Evolutionary conservation across 2,113 vertebrate genomes (phyloP).

Genomic region (Aldabrachelys gigantea): DNA sequence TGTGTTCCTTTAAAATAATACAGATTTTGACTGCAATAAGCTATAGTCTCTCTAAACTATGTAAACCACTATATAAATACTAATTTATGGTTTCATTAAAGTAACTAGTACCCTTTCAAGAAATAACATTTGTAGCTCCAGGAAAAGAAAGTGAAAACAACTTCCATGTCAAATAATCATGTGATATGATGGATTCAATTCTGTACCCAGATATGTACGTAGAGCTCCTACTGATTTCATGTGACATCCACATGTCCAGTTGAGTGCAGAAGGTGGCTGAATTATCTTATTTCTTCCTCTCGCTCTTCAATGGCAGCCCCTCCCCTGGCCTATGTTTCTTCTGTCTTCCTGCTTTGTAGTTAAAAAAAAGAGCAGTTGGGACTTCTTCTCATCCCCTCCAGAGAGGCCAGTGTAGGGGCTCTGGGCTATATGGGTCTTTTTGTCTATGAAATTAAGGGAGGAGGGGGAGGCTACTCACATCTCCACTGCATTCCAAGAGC

Average conservation of each 20-base stretch:
- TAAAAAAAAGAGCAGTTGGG: background rate
- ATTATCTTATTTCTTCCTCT: background rate
- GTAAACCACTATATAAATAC: background rate
- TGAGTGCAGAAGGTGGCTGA: background rate
- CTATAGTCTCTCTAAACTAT: background rate
- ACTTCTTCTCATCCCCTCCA: background rate
- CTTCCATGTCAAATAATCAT: background rate
- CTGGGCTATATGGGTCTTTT: background rate
- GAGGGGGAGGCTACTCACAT: background rate
- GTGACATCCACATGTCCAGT: background rate
- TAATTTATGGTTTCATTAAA: background rate
- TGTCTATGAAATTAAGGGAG: background rate
- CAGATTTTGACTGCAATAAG: background rate
- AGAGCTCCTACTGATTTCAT: background rate
- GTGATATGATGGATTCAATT: background rate
- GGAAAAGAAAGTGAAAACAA: background rate
- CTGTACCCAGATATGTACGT: background rate
- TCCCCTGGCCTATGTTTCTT: background rate
- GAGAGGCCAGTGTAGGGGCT: background rate
- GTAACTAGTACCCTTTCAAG: background rate
- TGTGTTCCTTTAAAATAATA: background rate
- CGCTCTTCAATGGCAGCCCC: background rate
- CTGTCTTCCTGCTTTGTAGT: background rate
- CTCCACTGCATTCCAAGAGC: background rate
- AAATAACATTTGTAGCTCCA: background rate